A percentile compares a stretch with the other conserved stretches of the same genome.
Evolutionary conservation across 2,797 vertebrate genomes (phyloP).

Genomic region (Staurois parvus): DNA sequence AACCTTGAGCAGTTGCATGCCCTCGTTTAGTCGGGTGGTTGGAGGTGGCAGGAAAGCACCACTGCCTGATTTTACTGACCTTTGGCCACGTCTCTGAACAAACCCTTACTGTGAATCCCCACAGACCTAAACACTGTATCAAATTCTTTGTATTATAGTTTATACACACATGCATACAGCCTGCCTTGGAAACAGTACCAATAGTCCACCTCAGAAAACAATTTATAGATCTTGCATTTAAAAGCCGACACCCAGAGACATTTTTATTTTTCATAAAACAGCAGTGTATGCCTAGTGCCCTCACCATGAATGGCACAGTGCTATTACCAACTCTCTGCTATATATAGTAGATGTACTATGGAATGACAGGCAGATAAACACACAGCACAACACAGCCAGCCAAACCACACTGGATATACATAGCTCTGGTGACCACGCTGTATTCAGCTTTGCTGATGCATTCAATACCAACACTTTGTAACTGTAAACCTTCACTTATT

Average conservation of each 20-base stretch:
- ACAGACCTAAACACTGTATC: too few species aligned
- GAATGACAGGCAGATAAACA: constrained; percentile 34
- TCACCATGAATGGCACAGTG: constrained; percentile 36
- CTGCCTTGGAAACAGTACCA: too few species aligned
- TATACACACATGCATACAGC: too few species aligned
- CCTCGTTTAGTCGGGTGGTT: too few species aligned
- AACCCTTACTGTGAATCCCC: too few species aligned
- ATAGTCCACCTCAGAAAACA: not conserved
- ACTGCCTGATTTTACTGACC: too few species aligned
- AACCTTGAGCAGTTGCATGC: too few species aligned
- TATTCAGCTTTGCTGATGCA: not conserved
- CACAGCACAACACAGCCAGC: not conserved
- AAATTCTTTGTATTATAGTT: too few species aligned
- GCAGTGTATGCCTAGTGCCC: not conserved
- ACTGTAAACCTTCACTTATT: constrained; percentile 8
- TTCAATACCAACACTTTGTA: constrained; percentile 3
- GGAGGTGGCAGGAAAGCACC: too few species aligned
- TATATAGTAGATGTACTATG: constrained; percentile 50
- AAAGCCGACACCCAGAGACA: not conserved
- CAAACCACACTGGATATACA: constrained; percentile 17
- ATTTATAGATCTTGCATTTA: not conserved
- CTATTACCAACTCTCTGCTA: constrained; percentile 25
- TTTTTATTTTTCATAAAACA: not conserved
- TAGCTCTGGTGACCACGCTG: not conserved
- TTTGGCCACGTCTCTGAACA: too few species aligned